phyloP scores from a whole-genome alignment of 2,888 invertebrate genomes.

The Nemurella pictetii region DNA sequence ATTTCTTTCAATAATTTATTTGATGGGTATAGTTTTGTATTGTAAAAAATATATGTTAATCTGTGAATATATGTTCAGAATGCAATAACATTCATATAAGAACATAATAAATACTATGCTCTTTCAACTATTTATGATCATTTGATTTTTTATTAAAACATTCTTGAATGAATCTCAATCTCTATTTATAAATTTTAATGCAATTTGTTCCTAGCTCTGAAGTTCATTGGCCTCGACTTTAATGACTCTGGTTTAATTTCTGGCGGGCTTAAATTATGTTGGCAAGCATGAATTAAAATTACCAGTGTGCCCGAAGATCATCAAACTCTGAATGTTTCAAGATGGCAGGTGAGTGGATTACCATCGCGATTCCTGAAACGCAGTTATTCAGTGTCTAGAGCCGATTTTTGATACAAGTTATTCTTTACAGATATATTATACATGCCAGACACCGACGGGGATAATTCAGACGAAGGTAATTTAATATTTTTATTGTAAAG shows the following conservation, averaged over 20 bases:
- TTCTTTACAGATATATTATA: constrained; percentile 38
- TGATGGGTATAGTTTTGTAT: background rate
- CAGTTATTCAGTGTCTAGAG: background rate
- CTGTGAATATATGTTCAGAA: background rate
- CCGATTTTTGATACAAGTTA: constrained; percentile 17
- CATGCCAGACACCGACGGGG: constrained; percentile 35
- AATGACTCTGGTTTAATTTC: background rate
- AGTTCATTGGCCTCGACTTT: background rate
- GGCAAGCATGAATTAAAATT: background rate
- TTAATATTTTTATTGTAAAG: background rate
- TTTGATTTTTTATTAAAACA: too few species aligned
- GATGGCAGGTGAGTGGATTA: constrained; percentile 40
- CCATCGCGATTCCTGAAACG: background rate
- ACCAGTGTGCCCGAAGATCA: background rate
- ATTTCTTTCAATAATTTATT: background rate
- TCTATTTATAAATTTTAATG: too few species aligned
- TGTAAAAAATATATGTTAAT: background rate
- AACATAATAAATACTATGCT: too few species aligned
- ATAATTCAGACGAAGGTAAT: constrained; percentile 36
- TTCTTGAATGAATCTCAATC: too few species aligned
- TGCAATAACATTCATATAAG: background rate
- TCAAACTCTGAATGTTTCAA: constrained; percentile 36
- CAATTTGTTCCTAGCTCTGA: too few species aligned
- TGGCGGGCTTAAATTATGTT: background rate
- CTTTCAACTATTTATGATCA: too few species aligned